Conservation (phyloP, 2,797 vertebrate species). For the Monodelphis domestica region DNA sequence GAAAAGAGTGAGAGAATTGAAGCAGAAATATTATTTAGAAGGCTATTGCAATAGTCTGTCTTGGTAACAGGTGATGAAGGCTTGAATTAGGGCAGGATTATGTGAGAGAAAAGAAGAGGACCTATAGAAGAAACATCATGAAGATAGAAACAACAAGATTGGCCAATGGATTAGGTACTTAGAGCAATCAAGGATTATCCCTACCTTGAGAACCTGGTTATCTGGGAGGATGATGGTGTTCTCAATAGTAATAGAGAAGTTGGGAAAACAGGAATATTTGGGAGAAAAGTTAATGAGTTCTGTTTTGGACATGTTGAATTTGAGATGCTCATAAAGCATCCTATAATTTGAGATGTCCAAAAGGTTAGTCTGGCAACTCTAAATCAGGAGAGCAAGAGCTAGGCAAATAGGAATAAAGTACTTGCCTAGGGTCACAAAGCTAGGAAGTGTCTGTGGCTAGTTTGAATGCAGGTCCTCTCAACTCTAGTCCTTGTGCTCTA, state of each 20-base stretch:
- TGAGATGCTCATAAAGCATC: background rate
- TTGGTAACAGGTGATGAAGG: background rate
- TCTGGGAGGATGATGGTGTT: background rate
- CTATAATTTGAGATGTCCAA: background rate
- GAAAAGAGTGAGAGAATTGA: background rate
- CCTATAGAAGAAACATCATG: too few species aligned
- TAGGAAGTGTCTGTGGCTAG: too few species aligned
- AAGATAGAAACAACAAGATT: background rate
- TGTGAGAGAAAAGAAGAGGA: too few species aligned
- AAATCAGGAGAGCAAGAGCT: too few species aligned
- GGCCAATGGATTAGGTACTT: background rate
- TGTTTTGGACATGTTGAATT: background rate
- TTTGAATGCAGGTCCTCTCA: too few species aligned
- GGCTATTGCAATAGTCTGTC: background rate
- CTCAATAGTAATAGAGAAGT: background rate
- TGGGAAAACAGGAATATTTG: background rate
- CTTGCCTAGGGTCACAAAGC: too few species aligned
- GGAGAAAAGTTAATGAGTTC: background rate
- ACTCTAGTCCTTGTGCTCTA: too few species aligned
- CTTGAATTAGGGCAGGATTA: background rate
- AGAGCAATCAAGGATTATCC: background rate
- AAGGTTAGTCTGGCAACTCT: background rate
- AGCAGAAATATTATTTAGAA: background rate
- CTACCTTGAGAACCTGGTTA: background rate
- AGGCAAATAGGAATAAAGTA: too few species aligned